Evolutionary conservation across 1,140 invertebrate genomes (phyloP), one percentile per base, ranked within the genome.

Genomic region (Phymastichus coffea): DNA sequence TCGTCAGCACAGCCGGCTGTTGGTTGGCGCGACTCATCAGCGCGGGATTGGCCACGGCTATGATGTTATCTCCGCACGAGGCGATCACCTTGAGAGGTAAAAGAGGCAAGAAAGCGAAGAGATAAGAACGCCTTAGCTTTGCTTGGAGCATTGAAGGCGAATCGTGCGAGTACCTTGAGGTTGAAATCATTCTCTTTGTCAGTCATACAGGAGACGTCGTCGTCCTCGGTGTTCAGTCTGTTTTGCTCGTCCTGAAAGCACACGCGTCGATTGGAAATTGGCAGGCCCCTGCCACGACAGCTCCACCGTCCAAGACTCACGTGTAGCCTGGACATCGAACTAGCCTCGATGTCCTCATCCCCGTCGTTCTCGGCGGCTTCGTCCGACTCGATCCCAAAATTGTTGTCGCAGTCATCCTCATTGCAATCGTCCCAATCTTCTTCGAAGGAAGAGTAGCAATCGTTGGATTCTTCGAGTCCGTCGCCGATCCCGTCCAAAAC

Each of bases 21-120:
- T 76, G 76, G 67, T 66, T 76, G n/a, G n/a, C n/a, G 66, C 75
- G 78, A 63, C 77, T 76, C 77, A 80, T 79, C 60, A 93, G 78
- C 2, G 91, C 91, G 14, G 91, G 91, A 82, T 93, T 93, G 8
- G 91, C 88, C 2, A 93, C 91, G 0, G 91, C 91, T 68, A 93
- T 93, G 65, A 93, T 93, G 74, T 91, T 90, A 69, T 90, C 89
- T 1, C 90, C 90, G 20, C 89, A 86, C 0, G 90, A 88, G 0
- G 91, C 88, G 63, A 93, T 90, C 51, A 93, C 87, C 82, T 92
- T 78, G 12, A 72, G 66, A n/a, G n/a, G n/a, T n/a, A n/a, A n/a
- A n/a, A n/a, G n/a, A n/a, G n/a, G n/a, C 28, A 49, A 51, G 49
- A 55, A 38, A 63, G 28, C 46, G 54, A 49, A 14, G 48, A 28